A percentile compares a stretch with the other conserved stretches of the same genome.
These are phyloP conservation scores for Crocidura indochinensis DNA, from an alignment of 2,797 vertebrate genomes.

Conservation along the genomic window DNA sequence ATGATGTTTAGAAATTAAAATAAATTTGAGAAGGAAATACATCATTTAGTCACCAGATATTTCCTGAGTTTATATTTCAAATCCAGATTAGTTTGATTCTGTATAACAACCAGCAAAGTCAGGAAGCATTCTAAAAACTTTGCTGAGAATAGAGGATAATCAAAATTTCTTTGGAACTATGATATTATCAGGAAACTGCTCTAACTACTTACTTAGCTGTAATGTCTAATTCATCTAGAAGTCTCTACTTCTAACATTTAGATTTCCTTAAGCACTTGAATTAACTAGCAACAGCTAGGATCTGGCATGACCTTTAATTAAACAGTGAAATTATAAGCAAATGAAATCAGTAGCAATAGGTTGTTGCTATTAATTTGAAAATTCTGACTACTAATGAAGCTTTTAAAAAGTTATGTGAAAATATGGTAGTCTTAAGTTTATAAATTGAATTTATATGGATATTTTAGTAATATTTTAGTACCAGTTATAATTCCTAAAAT, in stretches of 20 bases:
- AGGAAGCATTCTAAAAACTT: neutral
- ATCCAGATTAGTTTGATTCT: conserved; percentile 28
- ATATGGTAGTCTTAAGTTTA: neutral
- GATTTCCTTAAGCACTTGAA: conserved; percentile 14
- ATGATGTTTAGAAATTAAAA: conserved; percentile 3
- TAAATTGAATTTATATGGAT: neutral
- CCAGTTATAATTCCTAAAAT: neutral
- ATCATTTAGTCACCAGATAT: neutral
- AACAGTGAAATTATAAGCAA: conserved; percentile 36
- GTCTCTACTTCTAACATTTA: neutral
- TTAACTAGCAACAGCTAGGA: neutral
- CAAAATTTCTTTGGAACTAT: neutral
- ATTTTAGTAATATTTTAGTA: conserved; percentile 24
- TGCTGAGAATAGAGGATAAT: conserved; percentile 24
- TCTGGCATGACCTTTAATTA: neutral
- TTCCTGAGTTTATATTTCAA: neutral
- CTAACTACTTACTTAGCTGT: neutral
- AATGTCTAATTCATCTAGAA: conserved; percentile 9
- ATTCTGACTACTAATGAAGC: neutral
- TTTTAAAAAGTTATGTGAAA: neutral
- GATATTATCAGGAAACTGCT: neutral
- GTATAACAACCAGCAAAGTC: neutral
- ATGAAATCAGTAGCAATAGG: neutral
- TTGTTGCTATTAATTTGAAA: conserved; percentile 31
- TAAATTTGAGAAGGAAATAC: neutral